phyloP scores from a whole-genome alignment of 1,140 invertebrate species.

The Sipha flava region DNA sequence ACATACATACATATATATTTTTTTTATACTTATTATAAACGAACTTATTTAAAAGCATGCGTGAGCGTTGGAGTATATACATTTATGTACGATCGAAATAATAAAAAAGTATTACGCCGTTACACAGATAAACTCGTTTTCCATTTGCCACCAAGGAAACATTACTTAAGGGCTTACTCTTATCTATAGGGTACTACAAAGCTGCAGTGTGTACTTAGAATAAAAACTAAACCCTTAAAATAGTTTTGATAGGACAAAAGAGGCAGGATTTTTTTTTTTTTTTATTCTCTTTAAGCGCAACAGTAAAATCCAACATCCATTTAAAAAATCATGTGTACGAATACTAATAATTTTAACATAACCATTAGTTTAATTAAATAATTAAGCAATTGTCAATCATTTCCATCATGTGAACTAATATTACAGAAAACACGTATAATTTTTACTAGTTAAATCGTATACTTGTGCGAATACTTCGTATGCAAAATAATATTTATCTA shows the following conservation, averaged over 20 bases:
- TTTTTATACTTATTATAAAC: neutral
- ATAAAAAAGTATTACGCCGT: neutral
- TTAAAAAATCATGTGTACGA: too few species aligned
- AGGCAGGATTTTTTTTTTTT: too few species aligned
- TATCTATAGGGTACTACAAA: neutral
- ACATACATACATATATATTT: neutral
- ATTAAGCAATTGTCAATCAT: too few species aligned
- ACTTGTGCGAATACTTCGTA: too few species aligned
- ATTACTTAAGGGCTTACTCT: neutral
- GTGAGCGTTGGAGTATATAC: neutral
- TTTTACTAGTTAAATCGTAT: too few species aligned
- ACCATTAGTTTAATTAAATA: too few species aligned
- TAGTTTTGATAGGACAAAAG: neutral
- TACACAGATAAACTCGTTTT: neutral
- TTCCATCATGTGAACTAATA: too few species aligned
- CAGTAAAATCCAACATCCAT: too few species aligned
- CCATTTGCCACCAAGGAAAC: neutral
- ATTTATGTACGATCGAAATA: neutral
- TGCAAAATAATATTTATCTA: too few species aligned
- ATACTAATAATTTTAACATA: too few species aligned
- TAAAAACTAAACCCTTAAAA: neutral
- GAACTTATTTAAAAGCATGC: neutral
- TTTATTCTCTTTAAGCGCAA: too few species aligned
- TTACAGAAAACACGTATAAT: too few species aligned
- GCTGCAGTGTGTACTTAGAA: neutral